Percentiles rank a stretch among this genome's conserved stretches.
Evolutionary conservation across 2,888 invertebrate genomes (phyloP).

Genomic region (Phalera bucephala): DNA sequence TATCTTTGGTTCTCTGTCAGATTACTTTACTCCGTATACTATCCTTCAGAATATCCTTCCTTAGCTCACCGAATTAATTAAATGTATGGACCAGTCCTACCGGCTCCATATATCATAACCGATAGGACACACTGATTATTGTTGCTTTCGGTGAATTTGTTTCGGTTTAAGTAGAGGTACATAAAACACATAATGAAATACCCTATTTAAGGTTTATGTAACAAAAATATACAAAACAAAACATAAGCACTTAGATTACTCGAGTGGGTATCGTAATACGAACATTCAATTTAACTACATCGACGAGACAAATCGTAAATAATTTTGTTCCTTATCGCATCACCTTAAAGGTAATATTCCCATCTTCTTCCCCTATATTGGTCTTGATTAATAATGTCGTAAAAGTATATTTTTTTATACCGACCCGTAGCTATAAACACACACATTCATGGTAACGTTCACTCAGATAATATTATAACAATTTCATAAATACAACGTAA

Average conservation of each 20-base stretch:
- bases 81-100: too few relatives aligned
- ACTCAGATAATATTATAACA: slow-evolving; percentile 28
- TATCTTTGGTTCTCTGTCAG: too few relatives aligned
- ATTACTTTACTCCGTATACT: too few relatives aligned
- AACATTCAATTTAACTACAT: background rate
- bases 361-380: slow-evolving; percentile 6
- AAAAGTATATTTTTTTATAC: slow-evolving; percentile 24
- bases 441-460: slow-evolving; percentile 25
- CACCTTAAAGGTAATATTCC: slow-evolving; percentile 10
- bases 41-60: too few relatives aligned
- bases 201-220: background rate
- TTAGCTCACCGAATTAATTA: too few relatives aligned
- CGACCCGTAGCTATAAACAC: slow-evolving; percentile 28
- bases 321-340: slow-evolving; percentile 3
- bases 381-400: slow-evolving; percentile 29
- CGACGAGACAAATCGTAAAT: background rate
- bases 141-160: too few relatives aligned
- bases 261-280: background rate
- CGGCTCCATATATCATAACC: too few relatives aligned
- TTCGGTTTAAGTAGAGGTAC: too few relatives aligned
- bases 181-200: too few relatives aligned
- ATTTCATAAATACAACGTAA: slow-evolving; percentile 29
- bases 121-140: too few relatives aligned
- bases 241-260: background rate
- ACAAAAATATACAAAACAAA: background rate